These are phyloP conservation scores for Aegotheles bennettii DNA, from an alignment of 2,113 vertebrate genomes.

Conservation along the genomic window DNA sequence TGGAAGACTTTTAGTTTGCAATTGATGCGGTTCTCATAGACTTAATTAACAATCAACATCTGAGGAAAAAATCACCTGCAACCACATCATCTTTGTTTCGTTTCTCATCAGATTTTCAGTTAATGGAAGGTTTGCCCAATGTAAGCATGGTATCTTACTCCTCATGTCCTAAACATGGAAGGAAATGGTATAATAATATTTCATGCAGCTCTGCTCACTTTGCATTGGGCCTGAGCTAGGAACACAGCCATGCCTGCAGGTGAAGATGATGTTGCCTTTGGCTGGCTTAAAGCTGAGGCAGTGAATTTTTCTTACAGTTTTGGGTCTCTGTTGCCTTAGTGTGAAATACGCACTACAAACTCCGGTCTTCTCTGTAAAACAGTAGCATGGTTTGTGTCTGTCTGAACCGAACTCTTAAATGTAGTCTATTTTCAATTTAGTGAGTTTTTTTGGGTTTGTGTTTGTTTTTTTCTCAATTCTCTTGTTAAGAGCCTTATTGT, in stretches of 20 bases:
- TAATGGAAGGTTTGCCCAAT: not conserved
- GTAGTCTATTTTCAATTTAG: not conserved
- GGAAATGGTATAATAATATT: not conserved
- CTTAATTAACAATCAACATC: conserved; percentile 62
- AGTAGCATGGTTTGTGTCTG: not conserved
- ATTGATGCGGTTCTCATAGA: conserved; percentile 36
- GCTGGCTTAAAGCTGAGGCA: not conserved
- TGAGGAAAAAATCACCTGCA: conserved; percentile 26
- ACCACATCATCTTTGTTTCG: not conserved
- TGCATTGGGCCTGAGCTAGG: not conserved
- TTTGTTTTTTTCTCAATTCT: not conserved
- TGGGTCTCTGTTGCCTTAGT: not conserved
- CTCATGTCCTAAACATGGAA: not conserved
- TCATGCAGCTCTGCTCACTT: not conserved
- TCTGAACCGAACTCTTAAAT: not conserved
- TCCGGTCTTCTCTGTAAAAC: not conserved
- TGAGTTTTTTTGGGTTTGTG: too few species aligned
- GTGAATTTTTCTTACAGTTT: not conserved
- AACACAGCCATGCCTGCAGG: not conserved
- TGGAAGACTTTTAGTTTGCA: conserved; percentile 52
- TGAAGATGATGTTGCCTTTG: not conserved
- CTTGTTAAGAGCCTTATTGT: not conserved
- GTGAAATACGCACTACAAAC: not conserved
- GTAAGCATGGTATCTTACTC: not conserved
- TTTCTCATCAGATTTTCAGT: conserved; percentile 2